Evolutionary conservation across 1,140 invertebrate genomes (phyloP), one percentile per base, ranked within the genome.

Genomic region (Tetragonula clypearis): DNA sequence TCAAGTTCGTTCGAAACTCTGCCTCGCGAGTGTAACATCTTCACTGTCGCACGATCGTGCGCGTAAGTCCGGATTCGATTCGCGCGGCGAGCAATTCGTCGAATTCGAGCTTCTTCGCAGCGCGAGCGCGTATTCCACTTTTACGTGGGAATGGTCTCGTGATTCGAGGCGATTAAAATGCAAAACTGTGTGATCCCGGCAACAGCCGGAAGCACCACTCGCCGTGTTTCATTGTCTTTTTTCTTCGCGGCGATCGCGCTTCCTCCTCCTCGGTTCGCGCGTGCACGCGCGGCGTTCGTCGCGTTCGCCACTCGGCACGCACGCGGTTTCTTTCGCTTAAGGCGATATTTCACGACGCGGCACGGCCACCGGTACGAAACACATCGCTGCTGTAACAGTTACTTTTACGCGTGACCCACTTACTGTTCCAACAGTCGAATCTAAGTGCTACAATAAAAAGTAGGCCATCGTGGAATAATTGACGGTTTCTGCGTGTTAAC

Each of bases 381-480:
- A 90, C 85, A 87, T 88, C 84, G 86, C 79, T 89, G 88, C 80
- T 58, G 88, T 90, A 90, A 90, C 89, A 90, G 89, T 90, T 90
- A 87, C 88, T 90, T 90, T 90, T 87, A 90, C 89, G 88, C 82
- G 66, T 90, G 89, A 87, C 89, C 89, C 88, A 90, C 89, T 90
- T 90, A 72, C 83, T 88, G 83, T 90, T 86, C 88, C 60, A 90
- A 72, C 86, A 87, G 83, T 90, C 88, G 86, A 90, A 90, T 90
- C 89, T 90, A 89, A 90, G 86, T 81, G 86, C 66, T 65, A 26
- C 83, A 68, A 90, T 90, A 83, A 78, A 62, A 90, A 90, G 83
- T 90, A 58, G 88, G 86, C 87, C 88, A 53, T 35, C 26, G 65
- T 60, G 76, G 86, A 86, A 87, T 85, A 79, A 72, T 80, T 74